These are phyloP conservation scores for Spongilla lacustris DNA, from an alignment of 37 sponge, comb jelly and placozoan genomes.

Conservation along the genomic window DNA sequence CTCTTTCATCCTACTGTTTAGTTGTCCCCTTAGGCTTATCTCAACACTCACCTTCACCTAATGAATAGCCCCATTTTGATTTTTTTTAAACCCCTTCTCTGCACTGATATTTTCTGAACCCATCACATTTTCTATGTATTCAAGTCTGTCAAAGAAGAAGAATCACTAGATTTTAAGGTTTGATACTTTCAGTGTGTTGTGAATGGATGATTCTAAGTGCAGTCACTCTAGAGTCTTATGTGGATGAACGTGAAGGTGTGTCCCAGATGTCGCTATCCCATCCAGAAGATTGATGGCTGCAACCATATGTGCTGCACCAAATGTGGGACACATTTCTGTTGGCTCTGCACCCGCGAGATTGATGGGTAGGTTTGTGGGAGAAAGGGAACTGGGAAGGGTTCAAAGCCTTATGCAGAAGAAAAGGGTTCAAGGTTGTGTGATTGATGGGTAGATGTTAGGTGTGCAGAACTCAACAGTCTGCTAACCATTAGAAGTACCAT, in stretches of 20 bases:
- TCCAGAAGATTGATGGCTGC: conserved; percentile 79
- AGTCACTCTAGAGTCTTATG: conserved; percentile 14
- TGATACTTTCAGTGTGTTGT: neutral
- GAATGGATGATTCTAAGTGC: neutral
- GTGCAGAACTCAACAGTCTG: too few species aligned
- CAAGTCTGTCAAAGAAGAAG: too few species aligned
- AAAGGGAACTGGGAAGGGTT: neutral
- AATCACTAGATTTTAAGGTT: neutral
- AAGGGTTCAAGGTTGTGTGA: neutral
- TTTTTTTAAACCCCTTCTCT: too few species aligned
- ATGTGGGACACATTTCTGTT: conserved; percentile 65
- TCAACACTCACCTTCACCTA: too few species aligned
- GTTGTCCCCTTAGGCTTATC: too few species aligned
- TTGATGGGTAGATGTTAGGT: neutral
- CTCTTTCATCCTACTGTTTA: too few species aligned
- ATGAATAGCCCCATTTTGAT: too few species aligned
- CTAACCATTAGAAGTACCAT: too few species aligned
- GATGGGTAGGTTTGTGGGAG: conserved; percentile 46
- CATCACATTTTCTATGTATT: too few species aligned
- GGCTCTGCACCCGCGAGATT: conserved; percentile 56
- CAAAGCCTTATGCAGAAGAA: too few species aligned
- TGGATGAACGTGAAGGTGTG: conserved; percentile 62
- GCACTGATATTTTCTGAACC: too few species aligned
- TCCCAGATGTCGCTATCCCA: conserved; percentile 44
- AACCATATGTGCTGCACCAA: conserved; percentile 67